These are phyloP conservation scores for Synergus itoensis DNA, from an alignment of 2,888 invertebrate genomes.

Conservation along the genomic window DNA sequence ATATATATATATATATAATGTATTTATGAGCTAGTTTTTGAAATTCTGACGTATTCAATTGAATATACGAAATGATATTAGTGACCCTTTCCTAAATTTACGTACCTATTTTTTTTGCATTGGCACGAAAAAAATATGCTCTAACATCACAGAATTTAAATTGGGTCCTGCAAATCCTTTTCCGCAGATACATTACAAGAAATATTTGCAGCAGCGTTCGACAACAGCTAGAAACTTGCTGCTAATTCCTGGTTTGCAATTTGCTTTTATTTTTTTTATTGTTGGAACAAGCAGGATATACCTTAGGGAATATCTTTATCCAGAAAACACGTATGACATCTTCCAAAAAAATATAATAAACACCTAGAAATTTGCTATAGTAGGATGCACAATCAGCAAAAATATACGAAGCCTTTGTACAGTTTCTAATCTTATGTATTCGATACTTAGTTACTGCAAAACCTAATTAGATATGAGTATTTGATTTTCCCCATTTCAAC, in stretches of 20 bases:
- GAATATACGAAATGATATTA: not conserved
- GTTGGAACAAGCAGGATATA: not conserved
- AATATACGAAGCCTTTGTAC: conserved; percentile 9
- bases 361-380: conserved; percentile 39
- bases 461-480: not conserved
- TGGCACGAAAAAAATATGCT: not conserved
- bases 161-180: not conserved
- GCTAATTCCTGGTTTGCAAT: conserved; percentile 12
- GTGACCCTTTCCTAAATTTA: not conserved
- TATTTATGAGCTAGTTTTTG: not conserved
- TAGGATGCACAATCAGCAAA: conserved; percentile 15
- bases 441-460: not conserved
- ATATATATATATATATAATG: conserved; percentile 1
- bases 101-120: not conserved
- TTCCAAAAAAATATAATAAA: conserved; percentile 50
- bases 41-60: conserved; percentile 29
- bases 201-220: conserved; percentile 1
- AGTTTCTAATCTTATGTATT: conserved; percentile 5
- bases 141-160: not conserved
- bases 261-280: not conserved
- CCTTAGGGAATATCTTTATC: conserved; percentile 26
- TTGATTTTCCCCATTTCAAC: not conserved
- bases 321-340: conserved; percentile 45
- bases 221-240: conserved; percentile 19
- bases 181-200: not conserved